Base-by-base conservation (phyloP, 2,888 invertebrate genomes). In the Drosophila anomelani region DNA sequence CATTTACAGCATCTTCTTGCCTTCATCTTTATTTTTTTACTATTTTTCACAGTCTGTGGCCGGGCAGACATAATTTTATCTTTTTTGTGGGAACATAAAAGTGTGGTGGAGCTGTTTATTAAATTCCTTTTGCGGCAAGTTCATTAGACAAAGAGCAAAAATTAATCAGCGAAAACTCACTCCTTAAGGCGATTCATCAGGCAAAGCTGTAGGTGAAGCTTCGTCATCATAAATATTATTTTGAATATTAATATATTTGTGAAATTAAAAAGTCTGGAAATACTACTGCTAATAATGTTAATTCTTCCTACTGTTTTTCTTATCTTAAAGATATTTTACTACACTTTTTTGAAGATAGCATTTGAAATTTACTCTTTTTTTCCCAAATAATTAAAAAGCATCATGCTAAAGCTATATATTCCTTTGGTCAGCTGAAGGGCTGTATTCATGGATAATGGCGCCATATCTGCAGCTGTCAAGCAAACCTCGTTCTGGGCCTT, bases 81-180 rank as follows among this genome's bases (percentile, higher is more conserved):
- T 70, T 75, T 46, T 64, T 70, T 84, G 86, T 78, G 78, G 76
- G 17, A 15, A 54, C 78, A 78, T 83, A 83, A 83, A 83, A 83
- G 68, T 54, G 67, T 23, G 64, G 58, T 26, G 61, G 47, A 46
- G 58, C 54, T 67, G 72, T 86, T 88, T 85, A 85, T 85, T 88
- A 85, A 85, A 85, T 85, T 85, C 77, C 77, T 71, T 80, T 44
- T 73, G 63, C 67, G 79, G 63, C 81, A 76, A 85, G 84, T 86
- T 85, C 89, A 85, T 88, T 85, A 85, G 87, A 79, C 81, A 86
- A 86, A 85, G 78, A 86, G 86, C 84, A 70, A 38, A 83, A 86
- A 88, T 88, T 88, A 84, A 88, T 84, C 88, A 84, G 51, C 53
- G 15, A 38, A 53, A 53, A 43, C 32, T 5, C 17, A 34, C 34